Evolutionary conservation across 2,113 vertebrate genomes (phyloP), one percentile per base, ranked within the genome.

Genomic region (Gila orcuttii): DNA sequence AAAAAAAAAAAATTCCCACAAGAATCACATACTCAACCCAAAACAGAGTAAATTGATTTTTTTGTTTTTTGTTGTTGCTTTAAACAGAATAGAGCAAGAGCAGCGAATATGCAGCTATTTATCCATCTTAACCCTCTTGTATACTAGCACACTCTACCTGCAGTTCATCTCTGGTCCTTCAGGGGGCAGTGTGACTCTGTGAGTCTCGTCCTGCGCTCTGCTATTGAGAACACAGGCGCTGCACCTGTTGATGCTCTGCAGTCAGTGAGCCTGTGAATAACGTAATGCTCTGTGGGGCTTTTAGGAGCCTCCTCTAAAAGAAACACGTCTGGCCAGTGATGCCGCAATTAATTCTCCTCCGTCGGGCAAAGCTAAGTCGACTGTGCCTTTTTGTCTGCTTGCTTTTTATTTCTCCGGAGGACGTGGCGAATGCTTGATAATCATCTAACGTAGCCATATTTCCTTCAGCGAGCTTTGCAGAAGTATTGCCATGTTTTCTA

Each of bases 131-230:
- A 8, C 2, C 3, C 60, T 66, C 36, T 47, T 50, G 11, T 12
- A 2, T n/a, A 8, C 64, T 23, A 45, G 19, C 39, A 17, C 6
- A 47, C 47, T 2, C 21, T 57, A 39, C 13, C 13, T 81, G 60
- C 79, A 28, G 23, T 82, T 45, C 6, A n/a, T 2, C 0, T 33
- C 15, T n/a, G 3, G 12, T 12, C 88, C 91, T 89, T 78, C 85
- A 91, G 90, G 89, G 83, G 91, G 90, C 88, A 87, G 36, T 90
- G 79, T 90, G 89, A 82, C 89, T 66, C 91, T 87, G 82, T 57
- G 31, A 33, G 39, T 55, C 19, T 50, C 80, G 3, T 36, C 62
- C 11, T 69, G 62, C 25, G 8, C 39, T 42, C 42, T 68, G 21
- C 13, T 23, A 25, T 62, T 62, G 33, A 80, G 55, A 69, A 36